Conservation (phyloP, 2,888 invertebrate genomes). For the Callyntrura guangdongensis region DNA sequence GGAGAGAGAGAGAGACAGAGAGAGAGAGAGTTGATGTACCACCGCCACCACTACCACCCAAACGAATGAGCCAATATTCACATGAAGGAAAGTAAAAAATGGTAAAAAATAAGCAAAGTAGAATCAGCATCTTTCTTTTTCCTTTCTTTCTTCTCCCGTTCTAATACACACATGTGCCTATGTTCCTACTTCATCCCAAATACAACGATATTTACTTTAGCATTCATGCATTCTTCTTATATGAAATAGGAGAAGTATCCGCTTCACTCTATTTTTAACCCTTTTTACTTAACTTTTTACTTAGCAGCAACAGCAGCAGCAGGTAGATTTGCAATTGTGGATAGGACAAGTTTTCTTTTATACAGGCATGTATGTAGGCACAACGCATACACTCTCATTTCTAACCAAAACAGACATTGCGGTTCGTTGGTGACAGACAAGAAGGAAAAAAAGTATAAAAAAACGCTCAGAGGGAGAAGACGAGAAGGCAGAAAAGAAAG, state of each 20-base stretch:
- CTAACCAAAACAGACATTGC: conserved; percentile 51
- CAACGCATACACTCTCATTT: conserved; percentile 12
- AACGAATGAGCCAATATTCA: conserved; percentile 79
- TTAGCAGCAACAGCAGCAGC: conserved; percentile 63
- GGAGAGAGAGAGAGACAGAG: conserved; percentile 14
- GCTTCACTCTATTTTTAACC: conserved; percentile 55
- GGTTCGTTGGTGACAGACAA: conserved; percentile 72
- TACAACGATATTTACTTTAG: conserved; percentile 58
- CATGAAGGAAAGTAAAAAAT: conserved; percentile 61
- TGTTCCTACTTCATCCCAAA: neutral
- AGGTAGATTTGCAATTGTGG: neutral
- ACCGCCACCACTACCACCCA: conserved; percentile 6
- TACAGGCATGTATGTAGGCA: neutral
- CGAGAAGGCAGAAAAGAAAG: conserved; percentile 52
- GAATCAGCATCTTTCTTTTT: conserved; percentile 51
- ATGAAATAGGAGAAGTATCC: neutral
- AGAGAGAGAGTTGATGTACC: conserved; percentile 39
- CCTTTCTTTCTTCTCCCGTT: neutral
- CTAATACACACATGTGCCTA: conserved; percentile 33
- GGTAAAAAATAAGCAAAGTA: conserved; percentile 55
- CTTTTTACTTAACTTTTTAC: conserved; percentile 76
- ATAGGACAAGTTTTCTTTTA: neutral
- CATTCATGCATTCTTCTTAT: conserved; percentile 31
- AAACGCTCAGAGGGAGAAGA: conserved; percentile 53
- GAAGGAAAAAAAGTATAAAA: conserved; percentile 26